Evolutionary conservation across 2,113 vertebrate genomes (phyloP), one percentile per base, ranked within the genome.

Genomic region (Charina bottae): DNA sequence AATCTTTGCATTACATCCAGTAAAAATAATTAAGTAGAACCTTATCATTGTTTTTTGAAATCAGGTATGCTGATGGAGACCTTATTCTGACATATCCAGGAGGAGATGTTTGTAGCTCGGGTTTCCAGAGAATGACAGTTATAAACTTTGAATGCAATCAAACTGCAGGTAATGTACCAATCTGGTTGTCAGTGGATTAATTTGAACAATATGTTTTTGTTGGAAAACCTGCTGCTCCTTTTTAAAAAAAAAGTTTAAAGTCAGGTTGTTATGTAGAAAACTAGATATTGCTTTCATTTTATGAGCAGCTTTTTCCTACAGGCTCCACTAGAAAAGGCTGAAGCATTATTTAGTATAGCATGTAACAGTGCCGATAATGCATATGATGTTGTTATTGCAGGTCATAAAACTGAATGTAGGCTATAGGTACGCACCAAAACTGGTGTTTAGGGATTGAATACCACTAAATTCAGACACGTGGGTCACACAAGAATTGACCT

Each of bases 51-150:
- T 58, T 62, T 28, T 90, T 92, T 87, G 84, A 78, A 62, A 42
- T 62, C 85, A 99, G 99, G 9, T 99, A 99, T 83, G 99, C 99
- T 0, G 99, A 99, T 64, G 99, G 99, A 8, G 99, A 99, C 95
- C 98, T 99, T 94, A 99, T 98, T 87, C 96, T 99, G 88, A 98
- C 98, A 84, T 99, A 99, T 93, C 98, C 97, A 0, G 98, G 98
- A 2, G 99, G 99, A 0, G 97, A 93, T 1, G 94, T 68, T 0
- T 99, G 99, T 95, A 99, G 98, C 91, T 98, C 98, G 0, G 99
- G 98, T 92, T 99, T 99, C 94, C 98, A 99, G 97, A 98, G 99
- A 88, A 99, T 99, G 99, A 99, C 98, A 13, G 98, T 99, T 92
- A 99, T 99, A 91, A 99, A 98, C 97, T 99, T 99, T 72, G 97